Evolutionary conservation across 2,113 vertebrate species (phyloP).

Genomic region (Lucifuga dentata): DNA sequence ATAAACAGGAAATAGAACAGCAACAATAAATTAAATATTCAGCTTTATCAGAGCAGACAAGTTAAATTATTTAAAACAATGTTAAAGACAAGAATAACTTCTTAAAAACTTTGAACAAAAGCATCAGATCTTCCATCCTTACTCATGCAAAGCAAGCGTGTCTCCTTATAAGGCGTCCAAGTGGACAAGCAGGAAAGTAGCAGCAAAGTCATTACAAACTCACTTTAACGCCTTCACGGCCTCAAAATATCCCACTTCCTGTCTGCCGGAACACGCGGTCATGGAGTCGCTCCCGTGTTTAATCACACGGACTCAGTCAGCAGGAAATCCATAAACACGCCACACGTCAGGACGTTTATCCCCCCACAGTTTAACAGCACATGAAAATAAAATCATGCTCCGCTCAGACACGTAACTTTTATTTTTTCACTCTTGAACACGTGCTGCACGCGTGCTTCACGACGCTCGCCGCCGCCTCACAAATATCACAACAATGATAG

Average conservation of each 20-base stretch:
- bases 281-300: not conserved
- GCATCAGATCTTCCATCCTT: slow-evolving; percentile 15
- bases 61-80: not conserved
- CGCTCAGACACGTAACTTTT: slow-evolving; percentile 49
- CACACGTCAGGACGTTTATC: not conserved
- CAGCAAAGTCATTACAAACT: slow-evolving; percentile 1
- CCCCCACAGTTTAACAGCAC: not conserved
- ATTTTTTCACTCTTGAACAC: slow-evolving; percentile 54
- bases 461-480: slow-evolving; percentile 28
- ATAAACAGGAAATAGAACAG: too few species aligned
- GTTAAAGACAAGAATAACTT: not conserved
- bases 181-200: slow-evolving; percentile 2
- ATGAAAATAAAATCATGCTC: slow-evolving; percentile 19
- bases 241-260: slow-evolving; percentile 28
- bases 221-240: slow-evolving; percentile 20
- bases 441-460: slow-evolving; percentile 18
- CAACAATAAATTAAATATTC: too few species aligned
- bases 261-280: slow-evolving; percentile 28
- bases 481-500: slow-evolving; percentile 70
- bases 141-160: slow-evolving; percentile 8
- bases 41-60: not conserved
- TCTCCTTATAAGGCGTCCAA: slow-evolving; percentile 37
- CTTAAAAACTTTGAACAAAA: not conserved
- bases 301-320: not conserved
- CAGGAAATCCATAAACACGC: not conserved